Base-by-base conservation (phyloP, 2,888 invertebrate species). In the Drosophila pegasa region DNA sequence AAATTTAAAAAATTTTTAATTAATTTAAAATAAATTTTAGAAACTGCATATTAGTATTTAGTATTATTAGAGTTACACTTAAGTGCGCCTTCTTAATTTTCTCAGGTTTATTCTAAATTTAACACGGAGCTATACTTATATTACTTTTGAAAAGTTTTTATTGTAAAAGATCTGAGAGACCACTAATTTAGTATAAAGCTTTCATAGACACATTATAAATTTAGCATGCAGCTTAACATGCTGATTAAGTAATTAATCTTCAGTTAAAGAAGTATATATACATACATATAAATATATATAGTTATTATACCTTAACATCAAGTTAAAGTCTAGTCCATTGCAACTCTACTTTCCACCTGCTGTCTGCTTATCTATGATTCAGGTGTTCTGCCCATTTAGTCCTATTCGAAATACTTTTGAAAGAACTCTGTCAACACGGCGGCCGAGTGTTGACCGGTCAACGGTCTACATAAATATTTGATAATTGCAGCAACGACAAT, bases 381-480 rank as follows among this genome's bases (percentile, higher is more conserved):
- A n/a, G 25, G 16, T 27, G n/a, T 8, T 54, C 10, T 29, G 27
- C 29, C 27, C 1, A 54, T 35, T 47, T 35, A 8, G 25, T n/a
- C 12, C 31, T 43, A 16, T 22, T 31, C 31, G 20, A 43, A 25
- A 56, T 22, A 14, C 20, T 18, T 47, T 10, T 16, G 37, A n/a
- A 52, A 29, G 2, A 25, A n/a, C 37, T 29, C 18, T 54, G 45
- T 38, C 14, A 33, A 47, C 41, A 58, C 14, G 14, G 14, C 2
- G 29, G 18, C 2, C 29, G n/a, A 31, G 37, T 37, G 51, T 43
- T 61, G 61, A 37, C 16, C 18, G 50, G 14, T 38, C 14, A 50
- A n/a, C 41, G 40, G 41, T 31, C 37, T 10, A 18, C n/a, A 12
- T 78, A 4, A 75, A 76, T 78, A 78, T 33, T 75, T 75, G 35